phyloP scores from a whole-genome alignment of 2,888 invertebrate species.

The Abrostola tripartita region DNA sequence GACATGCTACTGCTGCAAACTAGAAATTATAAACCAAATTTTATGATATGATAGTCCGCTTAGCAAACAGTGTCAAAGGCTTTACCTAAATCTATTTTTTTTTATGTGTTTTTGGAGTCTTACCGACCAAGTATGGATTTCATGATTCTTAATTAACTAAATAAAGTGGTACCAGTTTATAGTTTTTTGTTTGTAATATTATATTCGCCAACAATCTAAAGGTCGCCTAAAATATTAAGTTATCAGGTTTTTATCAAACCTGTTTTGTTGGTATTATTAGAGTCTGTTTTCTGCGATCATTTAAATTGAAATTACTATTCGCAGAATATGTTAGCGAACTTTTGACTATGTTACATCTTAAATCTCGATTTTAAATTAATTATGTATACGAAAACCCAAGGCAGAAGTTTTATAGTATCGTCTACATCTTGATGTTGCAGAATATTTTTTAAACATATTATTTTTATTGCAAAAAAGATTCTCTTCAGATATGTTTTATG shows the following conservation, averaged over 20 bases:
- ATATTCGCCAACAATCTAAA: neutral
- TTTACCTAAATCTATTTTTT: slow-evolving; percentile 5
- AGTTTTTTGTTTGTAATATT: neutral
- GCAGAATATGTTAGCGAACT: neutral
- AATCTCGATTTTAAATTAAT: neutral
- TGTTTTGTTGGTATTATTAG: neutral
- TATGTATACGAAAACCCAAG: too few species aligned
- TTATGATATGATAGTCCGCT: neutral
- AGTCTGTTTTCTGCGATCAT: neutral
- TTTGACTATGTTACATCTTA: neutral
- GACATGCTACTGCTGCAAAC: neutral
- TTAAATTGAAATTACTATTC: slow-evolving; percentile 1
- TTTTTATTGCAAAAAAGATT: too few species aligned
- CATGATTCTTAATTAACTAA: too few species aligned
- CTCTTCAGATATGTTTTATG: too few species aligned
- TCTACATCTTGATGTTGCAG: too few species aligned
- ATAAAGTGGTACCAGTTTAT: neutral
- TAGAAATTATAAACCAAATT: neutral
- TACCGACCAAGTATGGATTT: too few species aligned
- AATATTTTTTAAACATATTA: too few species aligned
- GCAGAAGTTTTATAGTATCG: too few species aligned
- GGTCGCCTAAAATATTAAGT: neutral
- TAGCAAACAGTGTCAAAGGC: slow-evolving; percentile 10
- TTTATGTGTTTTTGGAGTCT: too few species aligned
- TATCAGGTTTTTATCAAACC: neutral